phyloP scores from a whole-genome alignment of 2,888 invertebrate genomes.

The Callyntrura guangdongensis region DNA sequence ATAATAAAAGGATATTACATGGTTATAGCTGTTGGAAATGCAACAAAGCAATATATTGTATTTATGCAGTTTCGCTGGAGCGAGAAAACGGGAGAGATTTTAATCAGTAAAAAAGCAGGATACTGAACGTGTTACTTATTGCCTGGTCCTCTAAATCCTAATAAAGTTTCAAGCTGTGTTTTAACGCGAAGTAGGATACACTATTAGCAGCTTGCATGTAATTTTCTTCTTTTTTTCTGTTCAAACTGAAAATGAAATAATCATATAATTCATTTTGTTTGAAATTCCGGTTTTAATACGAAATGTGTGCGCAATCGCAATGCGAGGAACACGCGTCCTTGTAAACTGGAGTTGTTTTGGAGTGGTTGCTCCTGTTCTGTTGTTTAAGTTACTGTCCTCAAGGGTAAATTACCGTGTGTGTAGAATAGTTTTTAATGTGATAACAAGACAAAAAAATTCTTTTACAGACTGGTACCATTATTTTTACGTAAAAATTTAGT shows the following conservation, averaged over 20 bases:
- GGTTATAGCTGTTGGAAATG: conserved; percentile 32
- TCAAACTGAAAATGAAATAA: background rate
- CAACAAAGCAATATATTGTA: conserved; percentile 9
- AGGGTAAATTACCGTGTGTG: background rate
- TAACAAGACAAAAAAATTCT: conserved; percentile 7
- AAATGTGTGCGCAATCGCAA: background rate
- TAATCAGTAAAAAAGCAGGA: conserved; percentile 42
- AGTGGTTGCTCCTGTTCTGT: background rate
- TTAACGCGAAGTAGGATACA: background rate
- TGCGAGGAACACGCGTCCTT: too few relatives aligned
- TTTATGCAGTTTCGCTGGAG: conserved; percentile 11
- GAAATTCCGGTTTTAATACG: conserved; percentile 36
- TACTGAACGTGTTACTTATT: conserved; percentile 16
- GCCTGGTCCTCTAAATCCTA: background rate
- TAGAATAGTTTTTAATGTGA: conserved; percentile 20
- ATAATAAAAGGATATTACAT: conserved; percentile 28
- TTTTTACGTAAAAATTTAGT: background rate
- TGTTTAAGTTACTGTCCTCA: background rate
- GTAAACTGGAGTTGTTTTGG: background rate
- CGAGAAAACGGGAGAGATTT: background rate
- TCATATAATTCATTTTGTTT: conserved; percentile 18
- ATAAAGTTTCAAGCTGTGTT: conserved; percentile 35
- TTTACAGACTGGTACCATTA: background rate
- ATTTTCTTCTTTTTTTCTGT: background rate
- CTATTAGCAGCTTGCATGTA: conserved; percentile 25